These are phyloP conservation scores for Etheostoma perlongum DNA, from an alignment of 2,797 vertebrate genomes.

Conservation along the genomic window DNA sequence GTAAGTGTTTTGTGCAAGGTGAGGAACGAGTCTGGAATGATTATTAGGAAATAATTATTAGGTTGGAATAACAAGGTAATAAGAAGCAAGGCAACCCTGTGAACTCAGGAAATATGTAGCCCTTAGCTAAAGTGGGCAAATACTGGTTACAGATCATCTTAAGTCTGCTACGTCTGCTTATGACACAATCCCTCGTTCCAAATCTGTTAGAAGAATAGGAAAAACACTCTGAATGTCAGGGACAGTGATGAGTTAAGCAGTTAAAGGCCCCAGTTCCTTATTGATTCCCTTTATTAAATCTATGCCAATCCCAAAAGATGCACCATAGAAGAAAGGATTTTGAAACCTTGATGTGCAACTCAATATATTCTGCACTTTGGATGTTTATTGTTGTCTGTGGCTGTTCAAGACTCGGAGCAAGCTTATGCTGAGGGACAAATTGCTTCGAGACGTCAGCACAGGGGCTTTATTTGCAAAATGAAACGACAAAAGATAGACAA, in stretches of 20 bases:
- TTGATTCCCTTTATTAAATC: constrained; percentile 47
- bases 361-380: constrained; percentile 16
- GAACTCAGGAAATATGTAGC: constrained; percentile 36
- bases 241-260: constrained; percentile 7
- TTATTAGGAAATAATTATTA: background rate
- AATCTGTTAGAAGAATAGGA: constrained; percentile 1
- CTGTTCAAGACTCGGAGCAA: background rate
- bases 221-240: constrained; percentile 11
- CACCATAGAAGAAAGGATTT: constrained; percentile 15
- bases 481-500: constrained; percentile 12
- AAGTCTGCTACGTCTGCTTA: constrained; percentile 5
- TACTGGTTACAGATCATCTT: constrained; percentile 1
- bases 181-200: background rate
- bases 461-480: constrained; percentile 27
- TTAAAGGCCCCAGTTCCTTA: constrained; percentile 13
- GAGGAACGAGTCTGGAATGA: constrained; percentile 20
- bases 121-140: constrained; percentile 32
- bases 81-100: constrained; percentile 8
- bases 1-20: constrained; percentile 21
- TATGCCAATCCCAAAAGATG: constrained; percentile 15
- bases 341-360: constrained; percentile 37
- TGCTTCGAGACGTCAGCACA: constrained; percentile 31
- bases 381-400: constrained; percentile 14
- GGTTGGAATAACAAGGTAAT: background rate
- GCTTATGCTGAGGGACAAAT: constrained; percentile 32